Conservation (phyloP, 2,113 vertebrate species). For the Eclectus roratus region DNA sequence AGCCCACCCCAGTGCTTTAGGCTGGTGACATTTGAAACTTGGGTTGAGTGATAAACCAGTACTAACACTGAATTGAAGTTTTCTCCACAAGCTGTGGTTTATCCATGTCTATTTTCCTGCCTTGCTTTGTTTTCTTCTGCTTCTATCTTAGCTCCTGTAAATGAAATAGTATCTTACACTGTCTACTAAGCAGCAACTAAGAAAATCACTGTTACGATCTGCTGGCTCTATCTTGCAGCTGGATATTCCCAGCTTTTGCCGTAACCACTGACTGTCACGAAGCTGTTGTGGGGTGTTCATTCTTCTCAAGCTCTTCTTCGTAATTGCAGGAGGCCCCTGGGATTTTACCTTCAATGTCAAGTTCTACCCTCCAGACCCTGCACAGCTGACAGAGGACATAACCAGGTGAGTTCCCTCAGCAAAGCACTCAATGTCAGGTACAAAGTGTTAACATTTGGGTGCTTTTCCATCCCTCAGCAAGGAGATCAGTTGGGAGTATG, state of each 20-base stretch:
- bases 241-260: not conserved
- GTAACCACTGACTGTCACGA: not conserved
- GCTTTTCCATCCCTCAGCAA: not conserved
- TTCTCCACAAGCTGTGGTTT: not conserved
- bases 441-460: not conserved
- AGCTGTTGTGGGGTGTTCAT: not conserved
- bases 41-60: not conserved
- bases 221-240: not conserved
- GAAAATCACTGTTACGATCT: not conserved
- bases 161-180: not conserved
- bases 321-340: constrained; percentile 77
- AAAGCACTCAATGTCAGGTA: not conserved
- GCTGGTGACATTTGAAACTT: not conserved
- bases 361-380: constrained; percentile 95
- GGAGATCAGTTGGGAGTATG: not conserved
- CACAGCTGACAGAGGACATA: constrained; percentile 96
- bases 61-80: not conserved
- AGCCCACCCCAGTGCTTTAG: not conserved
- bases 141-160: not conserved
- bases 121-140: not conserved
- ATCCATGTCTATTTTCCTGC: not conserved
- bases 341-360: constrained; percentile 86
- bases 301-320: constrained; percentile 8
- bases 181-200: not conserved
- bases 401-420: constrained; percentile 82